These are phyloP conservation scores for Catagonus wagneri DNA, from an alignment of 2,113 vertebrate species.

Conservation along the genomic window DNA sequence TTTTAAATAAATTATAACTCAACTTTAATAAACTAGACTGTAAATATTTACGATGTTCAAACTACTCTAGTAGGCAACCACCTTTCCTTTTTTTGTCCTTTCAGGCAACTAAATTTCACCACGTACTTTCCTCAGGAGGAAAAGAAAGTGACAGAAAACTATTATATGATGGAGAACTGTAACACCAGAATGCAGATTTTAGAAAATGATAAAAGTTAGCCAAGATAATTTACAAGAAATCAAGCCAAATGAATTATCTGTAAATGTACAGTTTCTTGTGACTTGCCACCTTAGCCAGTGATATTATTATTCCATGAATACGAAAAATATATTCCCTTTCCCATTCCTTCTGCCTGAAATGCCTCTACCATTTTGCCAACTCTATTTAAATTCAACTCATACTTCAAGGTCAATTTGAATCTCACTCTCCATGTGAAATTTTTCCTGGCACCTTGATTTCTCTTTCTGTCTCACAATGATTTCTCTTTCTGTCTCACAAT, in stretches of 20 bases:
- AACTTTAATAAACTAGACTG: conserved; percentile 52
- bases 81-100: conserved; percentile 48
- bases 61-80: conserved; percentile 1
- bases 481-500: conserved; percentile 48
- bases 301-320: background rate
- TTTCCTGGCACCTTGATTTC: conserved; percentile 33
- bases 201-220: background rate
- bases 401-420: conserved; percentile 44
- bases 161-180: background rate
- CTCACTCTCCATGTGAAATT: background rate
- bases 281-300: background rate
- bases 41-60: conserved; percentile 66
- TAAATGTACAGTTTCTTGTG: background rate
- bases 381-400: conserved; percentile 37
- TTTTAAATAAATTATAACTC: conserved; percentile 67
- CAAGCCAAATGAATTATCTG: background rate
- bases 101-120: conserved; percentile 8
- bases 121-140: conserved; percentile 35
- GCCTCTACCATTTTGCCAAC: background rate
- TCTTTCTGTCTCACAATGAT: conserved; percentile 36
- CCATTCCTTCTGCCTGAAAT: conserved; percentile 4
- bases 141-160: conserved; percentile 56
- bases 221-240: conserved; percentile 61
- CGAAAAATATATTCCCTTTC: background rate
- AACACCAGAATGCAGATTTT: conserved; percentile 3